Conservation (phyloP, 2,797 vertebrate genomes). For the Spea hammondii region DNA sequence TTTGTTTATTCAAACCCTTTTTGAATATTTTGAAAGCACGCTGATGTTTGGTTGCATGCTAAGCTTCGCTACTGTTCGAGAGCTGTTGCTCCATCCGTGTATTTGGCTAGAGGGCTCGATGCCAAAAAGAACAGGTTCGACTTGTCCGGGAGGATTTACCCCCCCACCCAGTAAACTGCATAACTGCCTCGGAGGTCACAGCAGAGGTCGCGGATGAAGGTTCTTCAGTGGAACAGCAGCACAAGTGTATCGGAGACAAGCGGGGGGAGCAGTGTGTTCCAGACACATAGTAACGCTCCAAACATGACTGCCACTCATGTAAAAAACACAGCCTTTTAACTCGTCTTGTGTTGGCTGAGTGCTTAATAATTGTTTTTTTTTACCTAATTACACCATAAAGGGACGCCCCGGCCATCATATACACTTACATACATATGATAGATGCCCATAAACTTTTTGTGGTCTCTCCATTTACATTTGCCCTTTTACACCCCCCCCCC, state of each 20-base stretch:
- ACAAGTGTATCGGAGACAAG: background rate
- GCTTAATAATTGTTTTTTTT: too few relatives aligned
- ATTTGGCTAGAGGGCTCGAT: slow-evolving; percentile 70
- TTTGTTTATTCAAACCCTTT: slow-evolving; percentile 65
- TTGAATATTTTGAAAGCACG: slow-evolving; percentile 63
- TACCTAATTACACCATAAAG: too few relatives aligned
- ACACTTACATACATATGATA: too few relatives aligned
- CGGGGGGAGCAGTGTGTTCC: too few relatives aligned
- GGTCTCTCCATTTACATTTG: too few relatives aligned
- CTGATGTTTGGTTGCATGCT: slow-evolving; percentile 63
- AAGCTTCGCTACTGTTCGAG: slow-evolving; percentile 71
- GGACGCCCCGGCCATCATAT: too few relatives aligned
- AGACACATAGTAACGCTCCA: too few relatives aligned
- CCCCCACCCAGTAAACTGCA: slow-evolving; percentile 66
- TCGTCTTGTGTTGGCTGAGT: too few relatives aligned
- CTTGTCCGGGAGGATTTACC: slow-evolving; percentile 81
- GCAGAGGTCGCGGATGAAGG: slow-evolving; percentile 67
- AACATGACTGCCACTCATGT: too few relatives aligned
- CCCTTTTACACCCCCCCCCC: too few relatives aligned
- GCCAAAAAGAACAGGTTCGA: slow-evolving; percentile 82
- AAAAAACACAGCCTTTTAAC: too few relatives aligned
- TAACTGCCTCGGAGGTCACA: slow-evolving; percentile 77
- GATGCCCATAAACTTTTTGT: too few relatives aligned
- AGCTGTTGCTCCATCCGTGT: slow-evolving; percentile 70
- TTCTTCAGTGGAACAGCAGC: slow-evolving; percentile 21